Evolutionary conservation across 2,113 vertebrate genomes (phyloP), one percentile per base, ranked within the genome.

Genomic region (Dicerorhinus sumatrensis): DNA sequence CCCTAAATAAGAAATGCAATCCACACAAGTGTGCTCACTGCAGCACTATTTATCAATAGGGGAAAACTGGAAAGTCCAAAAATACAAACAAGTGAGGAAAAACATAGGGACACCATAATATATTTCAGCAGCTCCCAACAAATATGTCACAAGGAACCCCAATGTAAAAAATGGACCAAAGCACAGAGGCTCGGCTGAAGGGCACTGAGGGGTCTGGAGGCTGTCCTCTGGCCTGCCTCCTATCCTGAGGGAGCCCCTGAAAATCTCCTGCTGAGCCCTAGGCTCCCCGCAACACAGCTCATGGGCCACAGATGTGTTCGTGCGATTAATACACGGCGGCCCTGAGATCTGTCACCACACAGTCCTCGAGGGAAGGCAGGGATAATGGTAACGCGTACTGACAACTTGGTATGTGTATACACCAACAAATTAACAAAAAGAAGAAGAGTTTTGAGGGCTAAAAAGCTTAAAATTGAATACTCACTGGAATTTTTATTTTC

Each of bases 311-410:
- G 25, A 58, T 0, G 0, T 25, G 46, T 36, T 62, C 48, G 3
- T 14, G 20, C 2, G 33, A 48, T 42, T 12, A 33, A 56, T 4
- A 56, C 6, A 18, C 21, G 23, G 21, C 0, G 12, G 67, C 75
- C n/a, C 8, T 29, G 60, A 46, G 27, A 56, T 65, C 48, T 21
- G 25, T 21, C 46, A 31, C 46, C 63, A 29, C 25, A 11, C 58
- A 7, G 79, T 36, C 31, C 69, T 18, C 0, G 3, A 5, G 14
- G 62, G 48, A 73, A 18, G 54, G 25, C 10, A 3, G 27, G 77
- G 31, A 36, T 8, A 11, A 60, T 8, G 6, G 60, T 13, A 6
- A 31, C 1, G 1, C 6, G 9, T 17, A 3, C 25, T 3, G 27
- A 77, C 54, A 54, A 23, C 20, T 5, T 60, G 51, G n/a, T 10